phyloP scores from a whole-genome alignment of 2,113 vertebrate genomes.

The Mus spicilegus region DNA sequence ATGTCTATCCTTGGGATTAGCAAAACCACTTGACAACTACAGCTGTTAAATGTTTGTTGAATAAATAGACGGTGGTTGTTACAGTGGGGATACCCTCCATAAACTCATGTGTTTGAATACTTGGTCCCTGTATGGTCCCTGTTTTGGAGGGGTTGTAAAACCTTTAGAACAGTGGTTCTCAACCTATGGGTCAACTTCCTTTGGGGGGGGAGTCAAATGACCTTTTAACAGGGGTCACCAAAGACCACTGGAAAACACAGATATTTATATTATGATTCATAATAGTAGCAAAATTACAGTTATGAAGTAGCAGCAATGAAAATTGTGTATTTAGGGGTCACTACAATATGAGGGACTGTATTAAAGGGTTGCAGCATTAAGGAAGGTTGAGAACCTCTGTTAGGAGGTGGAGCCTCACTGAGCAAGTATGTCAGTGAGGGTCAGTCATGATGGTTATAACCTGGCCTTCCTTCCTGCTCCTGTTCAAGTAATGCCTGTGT shows the following conservation, averaged over 20 bases:
- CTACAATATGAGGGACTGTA: neutral
- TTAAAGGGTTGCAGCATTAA: neutral
- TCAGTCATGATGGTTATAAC: neutral
- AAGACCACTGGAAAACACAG: neutral
- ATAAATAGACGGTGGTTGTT: neutral
- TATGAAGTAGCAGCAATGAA: neutral
- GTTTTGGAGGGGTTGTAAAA: neutral
- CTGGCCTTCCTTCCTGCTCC: neutral
- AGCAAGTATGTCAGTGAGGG: neutral
- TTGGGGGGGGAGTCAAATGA: neutral
- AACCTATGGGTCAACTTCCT: neutral
- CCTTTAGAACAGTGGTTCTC: neutral
- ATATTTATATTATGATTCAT: neutral
- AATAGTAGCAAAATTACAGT: neutral
- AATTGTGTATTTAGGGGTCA: neutral
- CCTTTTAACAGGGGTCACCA: neutral
- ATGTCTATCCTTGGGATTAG: neutral
- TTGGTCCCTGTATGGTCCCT: too few relatives aligned
- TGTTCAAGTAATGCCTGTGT: neutral
- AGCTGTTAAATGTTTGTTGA: slow-evolving; percentile 45
- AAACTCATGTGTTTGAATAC: neutral
- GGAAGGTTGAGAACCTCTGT: neutral
- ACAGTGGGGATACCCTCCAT: too few relatives aligned
- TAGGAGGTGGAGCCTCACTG: neutral
- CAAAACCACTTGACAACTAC: slow-evolving; percentile 5